phyloP scores from a whole-genome alignment of 1,140 invertebrate genomes.

The Drosophila ficusphila region DNA sequence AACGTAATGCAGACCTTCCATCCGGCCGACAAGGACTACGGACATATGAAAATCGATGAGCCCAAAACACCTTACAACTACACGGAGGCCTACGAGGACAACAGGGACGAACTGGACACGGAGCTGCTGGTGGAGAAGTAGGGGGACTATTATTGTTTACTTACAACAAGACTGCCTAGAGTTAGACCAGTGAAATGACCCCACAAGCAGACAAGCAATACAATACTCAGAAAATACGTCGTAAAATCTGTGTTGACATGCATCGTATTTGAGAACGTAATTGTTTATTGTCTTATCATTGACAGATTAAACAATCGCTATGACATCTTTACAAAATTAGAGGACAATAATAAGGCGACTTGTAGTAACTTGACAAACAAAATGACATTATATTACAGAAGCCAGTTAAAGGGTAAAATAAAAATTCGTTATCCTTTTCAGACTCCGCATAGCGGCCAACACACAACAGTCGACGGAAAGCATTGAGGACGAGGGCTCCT shows the following conservation, averaged over 20 bases:
- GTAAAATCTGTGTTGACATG: not conserved
- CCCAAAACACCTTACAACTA: conserved; percentile 98
- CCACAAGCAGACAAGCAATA: not conserved
- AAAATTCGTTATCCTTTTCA: conserved; percentile 64
- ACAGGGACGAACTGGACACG: conserved; percentile 91
- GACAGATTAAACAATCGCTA: not conserved
- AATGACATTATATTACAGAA: too few species aligned
- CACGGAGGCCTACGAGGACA: conserved; percentile 89
- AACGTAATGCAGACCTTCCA: conserved; percentile 99
- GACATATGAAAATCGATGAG: conserved; percentile 99
- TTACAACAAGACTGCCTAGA: not conserved
- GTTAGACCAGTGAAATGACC: not conserved
- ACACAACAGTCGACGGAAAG: conserved; percentile 84
- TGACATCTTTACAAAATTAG: not conserved
- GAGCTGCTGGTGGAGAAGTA: conserved; percentile 90
- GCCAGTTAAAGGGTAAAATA: too few species aligned
- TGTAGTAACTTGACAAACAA: too few species aligned
- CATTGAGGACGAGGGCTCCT: conserved; percentile 87
- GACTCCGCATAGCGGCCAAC: conserved; percentile 84
- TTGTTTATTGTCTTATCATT: not conserved
- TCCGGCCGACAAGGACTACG: conserved; percentile 99
- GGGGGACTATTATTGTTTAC: not conserved
- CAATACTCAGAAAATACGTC: not conserved
- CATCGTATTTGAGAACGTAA: not conserved
- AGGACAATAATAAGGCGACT: not conserved